Percentiles rank a stretch among this genome's conserved stretches.
phyloP scores from a whole-genome alignment of 2,888 invertebrate genomes.

The Mesodorylaimus sp. region DNA sequence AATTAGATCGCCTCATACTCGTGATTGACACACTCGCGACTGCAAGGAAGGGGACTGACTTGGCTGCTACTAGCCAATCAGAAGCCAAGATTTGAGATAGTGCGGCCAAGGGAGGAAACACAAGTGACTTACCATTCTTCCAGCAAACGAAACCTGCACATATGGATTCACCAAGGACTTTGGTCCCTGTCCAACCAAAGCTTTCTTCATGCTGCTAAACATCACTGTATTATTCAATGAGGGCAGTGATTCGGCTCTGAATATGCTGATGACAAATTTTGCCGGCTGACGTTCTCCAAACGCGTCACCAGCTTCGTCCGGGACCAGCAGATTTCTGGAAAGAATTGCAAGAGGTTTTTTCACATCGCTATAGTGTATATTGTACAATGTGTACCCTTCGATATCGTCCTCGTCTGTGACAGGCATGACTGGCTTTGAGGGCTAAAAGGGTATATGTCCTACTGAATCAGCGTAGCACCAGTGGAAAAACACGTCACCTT shows the following conservation, averaged over 20 bases:
- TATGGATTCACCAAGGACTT: conserved; percentile 71
- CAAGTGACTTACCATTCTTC: conserved; percentile 26
- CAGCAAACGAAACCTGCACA: conserved; percentile 71
- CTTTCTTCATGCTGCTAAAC: conserved; percentile 69
- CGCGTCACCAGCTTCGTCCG: conserved; percentile 68
- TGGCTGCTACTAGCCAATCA: too few relatives aligned
- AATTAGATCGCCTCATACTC: too few relatives aligned
- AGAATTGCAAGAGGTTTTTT: too few relatives aligned
- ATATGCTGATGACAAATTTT: conserved; percentile 56
- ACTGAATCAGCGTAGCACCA: too few relatives aligned
- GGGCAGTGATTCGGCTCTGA: conserved; percentile 68
- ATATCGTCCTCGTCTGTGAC: too few relatives aligned
- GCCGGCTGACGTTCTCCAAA: conserved; percentile 67
- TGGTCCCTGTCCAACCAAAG: conserved; percentile 64
- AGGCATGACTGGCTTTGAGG: too few relatives aligned
- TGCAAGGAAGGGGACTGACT: too few relatives aligned
- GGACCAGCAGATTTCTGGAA: conserved; percentile 62
- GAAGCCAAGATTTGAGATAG: background rate
- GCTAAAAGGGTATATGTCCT: too few relatives aligned
- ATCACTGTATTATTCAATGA: conserved; percentile 72
- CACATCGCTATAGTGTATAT: too few relatives aligned
- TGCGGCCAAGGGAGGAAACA: background rate
- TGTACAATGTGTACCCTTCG: too few relatives aligned
- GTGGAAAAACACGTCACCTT: conserved; percentile 43
- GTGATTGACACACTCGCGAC: too few relatives aligned